These are phyloP conservation scores for Pterois miles DNA, from an alignment of 2,797 vertebrate genomes.

Conservation along the genomic window DNA sequence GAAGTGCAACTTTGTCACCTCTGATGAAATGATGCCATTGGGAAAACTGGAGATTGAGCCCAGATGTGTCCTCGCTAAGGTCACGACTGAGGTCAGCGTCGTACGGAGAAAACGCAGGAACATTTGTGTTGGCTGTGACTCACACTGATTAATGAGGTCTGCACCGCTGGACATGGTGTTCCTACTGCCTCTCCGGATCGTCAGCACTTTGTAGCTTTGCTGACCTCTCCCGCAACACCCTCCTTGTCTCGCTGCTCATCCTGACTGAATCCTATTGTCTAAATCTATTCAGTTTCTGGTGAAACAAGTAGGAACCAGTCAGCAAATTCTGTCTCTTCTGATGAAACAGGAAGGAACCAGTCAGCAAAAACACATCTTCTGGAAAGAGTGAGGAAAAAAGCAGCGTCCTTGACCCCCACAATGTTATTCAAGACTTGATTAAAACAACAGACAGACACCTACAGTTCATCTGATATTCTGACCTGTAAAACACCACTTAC, in stretches of 20 bases:
- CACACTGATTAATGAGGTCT: conserved; percentile 39
- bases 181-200: conserved; percentile 19
- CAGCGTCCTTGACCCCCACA: conserved; percentile 43
- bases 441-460: conserved; percentile 4
- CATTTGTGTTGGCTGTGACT: conserved; percentile 62
- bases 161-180: conserved; percentile 41
- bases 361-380: conserved; percentile 71
- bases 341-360: conserved; percentile 32
- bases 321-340: conserved; percentile 36
- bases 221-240: conserved; percentile 14
- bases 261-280: conserved; percentile 65
- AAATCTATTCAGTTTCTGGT: not conserved
- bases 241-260: conserved; percentile 43
- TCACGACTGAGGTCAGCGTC: conserved; percentile 9
- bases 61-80: not conserved
- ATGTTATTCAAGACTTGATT: conserved; percentile 6
- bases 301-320: conserved; percentile 30
- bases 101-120: not conserved
- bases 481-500: not conserved
- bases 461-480: not conserved
- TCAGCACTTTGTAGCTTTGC: conserved; percentile 77
- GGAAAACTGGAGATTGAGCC: not conserved
- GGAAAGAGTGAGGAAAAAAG: conserved; percentile 48
- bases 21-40: not conserved
- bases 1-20: not conserved